A percentile compares a stretch with the other conserved stretches of the same genome.
phyloP scores from a whole-genome alignment of 2,113 vertebrate species.

The Trogon melanurus region DNA sequence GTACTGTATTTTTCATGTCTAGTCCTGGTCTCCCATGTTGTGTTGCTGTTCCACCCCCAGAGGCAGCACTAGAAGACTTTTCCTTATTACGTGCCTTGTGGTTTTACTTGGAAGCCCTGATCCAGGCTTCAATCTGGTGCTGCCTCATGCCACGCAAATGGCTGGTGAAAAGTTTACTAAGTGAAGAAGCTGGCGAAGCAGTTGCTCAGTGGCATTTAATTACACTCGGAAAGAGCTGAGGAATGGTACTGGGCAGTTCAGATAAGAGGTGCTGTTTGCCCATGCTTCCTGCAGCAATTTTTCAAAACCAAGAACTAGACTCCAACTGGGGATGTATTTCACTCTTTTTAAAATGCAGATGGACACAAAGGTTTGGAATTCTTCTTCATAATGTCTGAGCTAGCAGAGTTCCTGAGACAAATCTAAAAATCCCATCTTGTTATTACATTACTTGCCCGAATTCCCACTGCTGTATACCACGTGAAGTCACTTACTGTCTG shows the following conservation, averaged over 20 bases:
- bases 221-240: not conserved
- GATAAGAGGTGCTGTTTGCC: constrained; percentile 36
- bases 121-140: not conserved
- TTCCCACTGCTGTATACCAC: constrained; percentile 41
- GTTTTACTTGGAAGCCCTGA: not conserved
- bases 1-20: constrained; percentile 42
- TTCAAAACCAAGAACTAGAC: not conserved
- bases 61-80: not conserved
- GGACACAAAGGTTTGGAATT: not conserved
- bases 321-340: not conserved
- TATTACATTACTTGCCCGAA: constrained; percentile 52
- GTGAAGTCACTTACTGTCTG: constrained; percentile 25
- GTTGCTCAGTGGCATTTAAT: not conserved
- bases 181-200: not conserved
- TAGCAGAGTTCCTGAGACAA: constrained; percentile 36
- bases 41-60: constrained; percentile 9
- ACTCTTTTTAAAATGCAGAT: not conserved
- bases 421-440: constrained; percentile 44
- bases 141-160: not conserved
- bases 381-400: constrained; percentile 19
- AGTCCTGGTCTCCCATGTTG: not conserved
- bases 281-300: not conserved
- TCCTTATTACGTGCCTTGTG: not conserved
- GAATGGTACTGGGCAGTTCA: not conserved
- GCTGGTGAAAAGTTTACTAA: not conserved